Evolutionary conservation across 1,140 invertebrate genomes (phyloP), one percentile per base, ranked within the genome.

Genomic region (Meteorus sp.): DNA sequence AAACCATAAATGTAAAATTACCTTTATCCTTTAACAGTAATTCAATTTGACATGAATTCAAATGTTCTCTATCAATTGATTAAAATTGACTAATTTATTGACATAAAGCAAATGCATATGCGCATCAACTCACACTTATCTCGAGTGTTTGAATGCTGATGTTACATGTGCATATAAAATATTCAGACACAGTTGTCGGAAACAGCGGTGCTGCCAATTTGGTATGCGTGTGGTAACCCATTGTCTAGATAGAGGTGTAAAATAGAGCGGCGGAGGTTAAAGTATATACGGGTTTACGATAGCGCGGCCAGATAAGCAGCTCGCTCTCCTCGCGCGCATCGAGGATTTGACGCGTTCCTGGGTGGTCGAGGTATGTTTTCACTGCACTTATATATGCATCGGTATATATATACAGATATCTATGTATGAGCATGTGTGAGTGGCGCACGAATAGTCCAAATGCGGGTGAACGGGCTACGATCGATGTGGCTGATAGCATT

Each of bases 171-270:
- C n/a, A n/a, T n/a, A n/a, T n/a, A n/a, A n/a, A n/a, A n/a, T n/a
- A n/a, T n/a, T n/a, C n/a, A n/a, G n/a, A n/a, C n/a, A n/a, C 19
- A 19, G 19, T 9, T 44, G 25, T 17, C n/a, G 29, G 33, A 52
- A 31, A 7, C 17, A 29, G 31, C n/a, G 47, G 25, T 39, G 35
- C 23, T 33, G 35, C 45, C 54, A 56, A 61, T 56, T 61, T 56
- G 45, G 54, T 61, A 61, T 61, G 59, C 59, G 59, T 61, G 27
- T 29, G 37, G 54, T 61, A 56, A 56, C 59, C 48, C 47, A 48
- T 52, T 51, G 53, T 61, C 53, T 55, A 56, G 59, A 61, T 61
- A 61, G 59, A 56, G 59, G 53, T 61, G 59, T 61, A 61, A 56
- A 61, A 61, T 61, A 61, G 55, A 61, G 54, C 56, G n/a, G n/a